Base-by-base conservation (phyloP, 2,113 vertebrate genomes). In the Craseonycteris thonglongyai region DNA sequence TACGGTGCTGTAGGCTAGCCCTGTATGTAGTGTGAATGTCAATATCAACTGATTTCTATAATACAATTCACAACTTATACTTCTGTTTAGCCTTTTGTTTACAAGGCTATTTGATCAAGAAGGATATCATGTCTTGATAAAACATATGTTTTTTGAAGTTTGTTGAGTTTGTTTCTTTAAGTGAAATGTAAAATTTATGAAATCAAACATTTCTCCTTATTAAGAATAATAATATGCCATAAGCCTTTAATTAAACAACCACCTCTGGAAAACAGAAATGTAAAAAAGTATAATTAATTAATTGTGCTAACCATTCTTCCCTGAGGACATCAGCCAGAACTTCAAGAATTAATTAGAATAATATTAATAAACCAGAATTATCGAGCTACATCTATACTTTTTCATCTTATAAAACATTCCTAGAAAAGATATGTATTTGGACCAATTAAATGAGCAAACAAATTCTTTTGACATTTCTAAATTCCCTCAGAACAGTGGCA, bases 231-330 rank as follows among this genome's bases (percentile, higher is more conserved):
- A 94, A 66, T 90, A 87, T 75, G 8, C 30, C 28, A 83, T 72
- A 91, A 91, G 12, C 21, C 49, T 94, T 88, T 97, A 96, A 93
- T 88, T 94, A 96, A 96, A 90, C 49, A 38, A 81, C 33, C 26
- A 93, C 11, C 30, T 88, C 91, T 93, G 22, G 9, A 95, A 95
- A 96, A 75, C 12, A 89, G 76, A 93, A 94, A 94, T 58, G 49
- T 72, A 90, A 96, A 92, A 47, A 94, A 95, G 74, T 47, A 91
- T 65, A 94, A 89, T 66, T 86, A 95, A 96, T 88, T 95, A 91
- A 94, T 76, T 80, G 33, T 49, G 19, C 69, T 88, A 94, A 93
- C 38, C 30, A 91, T 88, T 96, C 35, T 75, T 84, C 74, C 69
- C 85, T 22, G 24, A 91, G 66, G 92, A 89, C 35, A 84, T 78